These are phyloP conservation scores for Marcusenius ussheri DNA, from an alignment of 2,113 vertebrate genomes.

Conservation along the genomic window DNA sequence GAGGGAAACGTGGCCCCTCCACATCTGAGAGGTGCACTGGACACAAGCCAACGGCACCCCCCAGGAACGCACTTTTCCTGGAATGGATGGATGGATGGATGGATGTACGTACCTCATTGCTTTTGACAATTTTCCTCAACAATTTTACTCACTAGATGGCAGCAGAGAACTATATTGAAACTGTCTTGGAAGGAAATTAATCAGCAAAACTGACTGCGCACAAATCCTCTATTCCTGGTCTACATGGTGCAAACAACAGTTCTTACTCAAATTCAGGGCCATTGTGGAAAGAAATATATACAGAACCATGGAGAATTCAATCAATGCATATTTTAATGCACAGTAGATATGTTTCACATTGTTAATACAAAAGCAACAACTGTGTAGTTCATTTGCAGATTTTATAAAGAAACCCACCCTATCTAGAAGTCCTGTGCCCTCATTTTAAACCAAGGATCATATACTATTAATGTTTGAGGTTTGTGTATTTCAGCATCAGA, in stretches of 20 bases:
- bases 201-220: background rate
- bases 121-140: background rate
- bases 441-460: background rate
- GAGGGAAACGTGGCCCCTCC: background rate
- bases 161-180: background rate
- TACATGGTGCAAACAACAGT: background rate
- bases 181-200: background rate
- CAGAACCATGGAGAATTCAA: background rate
- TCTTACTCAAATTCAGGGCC: background rate
- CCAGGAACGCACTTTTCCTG: background rate
- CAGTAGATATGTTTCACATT: background rate
- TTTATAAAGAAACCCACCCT: background rate
- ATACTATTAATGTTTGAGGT: background rate
- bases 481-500: background rate
- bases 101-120: background rate
- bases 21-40: background rate
- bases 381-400: background rate
- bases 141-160: background rate
- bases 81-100: background rate
- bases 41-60: background rate
- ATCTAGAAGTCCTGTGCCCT: background rate
- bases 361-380: background rate
- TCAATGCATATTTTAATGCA: background rate
- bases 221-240: background rate
- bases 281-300: background rate